phyloP scores from a whole-genome alignment of 2,113 vertebrate genomes.

The Lepus americanus region DNA sequence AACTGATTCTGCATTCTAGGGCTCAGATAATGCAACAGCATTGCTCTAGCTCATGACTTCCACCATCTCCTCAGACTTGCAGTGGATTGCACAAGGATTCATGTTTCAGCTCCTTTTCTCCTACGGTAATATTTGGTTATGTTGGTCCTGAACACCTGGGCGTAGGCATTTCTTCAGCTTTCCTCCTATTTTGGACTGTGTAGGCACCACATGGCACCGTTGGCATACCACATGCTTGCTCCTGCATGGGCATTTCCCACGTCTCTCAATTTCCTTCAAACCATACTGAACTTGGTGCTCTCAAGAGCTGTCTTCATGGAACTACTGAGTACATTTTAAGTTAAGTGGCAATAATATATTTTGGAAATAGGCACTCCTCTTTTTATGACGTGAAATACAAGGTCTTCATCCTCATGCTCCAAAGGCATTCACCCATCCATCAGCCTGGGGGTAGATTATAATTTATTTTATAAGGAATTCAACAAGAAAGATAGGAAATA shows the following conservation, averaged over 20 bases:
- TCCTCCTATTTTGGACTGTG: not conserved
- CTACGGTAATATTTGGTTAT: not conserved
- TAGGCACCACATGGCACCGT: not conserved
- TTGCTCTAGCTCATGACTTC: not conserved
- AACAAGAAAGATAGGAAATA: not conserved
- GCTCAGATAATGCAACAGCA: not conserved
- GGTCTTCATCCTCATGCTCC: not conserved
- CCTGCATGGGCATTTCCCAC: not conserved
- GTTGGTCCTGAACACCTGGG: not conserved
- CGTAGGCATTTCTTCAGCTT: not conserved
- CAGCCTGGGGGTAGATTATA: not conserved
- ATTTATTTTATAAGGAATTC: slow-evolving; percentile 9
- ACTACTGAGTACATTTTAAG: not conserved
- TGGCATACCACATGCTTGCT: not conserved
- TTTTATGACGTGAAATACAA: not conserved
- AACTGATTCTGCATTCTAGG: not conserved
- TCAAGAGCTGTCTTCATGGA: not conserved
- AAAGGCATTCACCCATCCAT: not conserved
- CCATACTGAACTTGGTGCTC: not conserved
- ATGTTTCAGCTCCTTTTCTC: not conserved
- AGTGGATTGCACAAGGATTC: not conserved
- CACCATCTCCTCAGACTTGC: not conserved
- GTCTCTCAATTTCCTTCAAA: not conserved
- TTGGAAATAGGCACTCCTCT: not conserved
- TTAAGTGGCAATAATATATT: not conserved